These are phyloP conservation scores for Eulemur rufifrons DNA, from an alignment of 2,113 vertebrate genomes.

Conservation along the genomic window DNA sequence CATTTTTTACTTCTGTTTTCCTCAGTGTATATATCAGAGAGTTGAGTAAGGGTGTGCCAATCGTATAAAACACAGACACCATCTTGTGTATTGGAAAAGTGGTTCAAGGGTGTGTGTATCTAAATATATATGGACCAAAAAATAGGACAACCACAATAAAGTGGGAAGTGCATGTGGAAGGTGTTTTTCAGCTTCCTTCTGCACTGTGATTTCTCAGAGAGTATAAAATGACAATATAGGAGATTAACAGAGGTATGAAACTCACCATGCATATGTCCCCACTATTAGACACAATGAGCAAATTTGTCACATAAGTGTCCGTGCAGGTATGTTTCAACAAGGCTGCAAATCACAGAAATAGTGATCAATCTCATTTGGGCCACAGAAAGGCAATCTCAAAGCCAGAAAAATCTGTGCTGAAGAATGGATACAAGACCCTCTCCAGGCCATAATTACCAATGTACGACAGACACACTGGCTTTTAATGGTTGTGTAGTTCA, in stretches of 20 bases:
- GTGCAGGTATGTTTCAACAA: conserved; percentile 13
- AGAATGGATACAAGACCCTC: conserved; percentile 6
- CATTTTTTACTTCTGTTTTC: conserved; percentile 16
- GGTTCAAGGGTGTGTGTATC: neutral
- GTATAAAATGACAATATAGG: neutral
- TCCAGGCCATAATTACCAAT: neutral
- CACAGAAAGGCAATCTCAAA: neutral
- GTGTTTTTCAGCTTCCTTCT: conserved; percentile 4
- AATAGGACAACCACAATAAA: neutral
- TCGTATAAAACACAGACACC: conserved; percentile 40
- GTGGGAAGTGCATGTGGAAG: conserved; percentile 12
- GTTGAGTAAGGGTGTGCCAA: conserved; percentile 19
- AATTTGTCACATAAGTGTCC: neutral
- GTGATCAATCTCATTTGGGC: neutral
- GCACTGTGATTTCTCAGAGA: neutral
- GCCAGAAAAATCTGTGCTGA: neutral
- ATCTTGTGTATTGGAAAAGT: conserved; percentile 15
- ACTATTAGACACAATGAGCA: conserved; percentile 1
- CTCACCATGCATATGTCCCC: conserved; percentile 14
- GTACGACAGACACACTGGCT: neutral
- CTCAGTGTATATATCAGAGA: conserved; percentile 39
- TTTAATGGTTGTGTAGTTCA: neutral
- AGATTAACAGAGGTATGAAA: neutral
- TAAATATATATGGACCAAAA: conserved; percentile 2
- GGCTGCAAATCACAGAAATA: conserved; percentile 37